phyloP scores from a whole-genome alignment of 1,140 invertebrate genomes.

The Galleria mellonella region DNA sequence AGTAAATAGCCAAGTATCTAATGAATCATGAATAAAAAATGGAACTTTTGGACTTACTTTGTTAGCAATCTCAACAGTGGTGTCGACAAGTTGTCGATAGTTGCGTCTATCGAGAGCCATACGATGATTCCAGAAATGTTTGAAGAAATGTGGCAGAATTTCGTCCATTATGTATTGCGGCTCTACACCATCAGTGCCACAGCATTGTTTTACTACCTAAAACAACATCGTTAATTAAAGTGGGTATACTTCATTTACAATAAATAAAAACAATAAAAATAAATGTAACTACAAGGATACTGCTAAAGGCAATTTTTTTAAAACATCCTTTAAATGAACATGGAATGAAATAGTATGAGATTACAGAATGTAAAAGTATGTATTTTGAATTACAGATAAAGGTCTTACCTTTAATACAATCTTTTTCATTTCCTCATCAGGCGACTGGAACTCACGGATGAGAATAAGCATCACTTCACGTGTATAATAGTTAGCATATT shows the following conservation, averaged over 20 bases:
- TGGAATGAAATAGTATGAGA: too few relatives aligned
- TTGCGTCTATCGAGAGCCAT: slow-evolving; percentile 99
- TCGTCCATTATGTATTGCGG: slow-evolving; percentile 99
- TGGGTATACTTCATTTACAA: neutral
- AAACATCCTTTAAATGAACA: too few relatives aligned
- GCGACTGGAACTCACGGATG: slow-evolving; percentile 99
- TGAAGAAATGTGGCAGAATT: slow-evolving; percentile 99
- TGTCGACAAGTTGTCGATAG: slow-evolving; percentile 98
- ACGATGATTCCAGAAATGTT: slow-evolving; percentile 99
- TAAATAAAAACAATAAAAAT: slow-evolving; percentile 8
- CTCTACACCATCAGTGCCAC: slow-evolving; percentile 99
- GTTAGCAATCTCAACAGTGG: slow-evolving; percentile 99
- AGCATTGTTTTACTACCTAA: slow-evolving; percentile 99
- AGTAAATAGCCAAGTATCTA: too few relatives aligned
- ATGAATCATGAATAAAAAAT: too few relatives aligned
- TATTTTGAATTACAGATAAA: too few relatives aligned
- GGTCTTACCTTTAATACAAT: slow-evolving; percentile 95
- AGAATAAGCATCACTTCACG: slow-evolving; percentile 99
- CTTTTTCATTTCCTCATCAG: slow-evolving; percentile 99
- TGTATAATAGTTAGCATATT: slow-evolving; percentile 99
- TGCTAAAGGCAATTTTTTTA: too few relatives aligned
- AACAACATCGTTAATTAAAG: slow-evolving; percentile 6
- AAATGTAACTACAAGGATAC: too few relatives aligned
- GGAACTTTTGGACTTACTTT: slow-evolving; percentile 76
- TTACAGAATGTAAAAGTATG: too few relatives aligned